Evolutionary conservation across 2,888 invertebrate genomes (phyloP).

Genomic region (Noctuana brunneofusca): DNA sequence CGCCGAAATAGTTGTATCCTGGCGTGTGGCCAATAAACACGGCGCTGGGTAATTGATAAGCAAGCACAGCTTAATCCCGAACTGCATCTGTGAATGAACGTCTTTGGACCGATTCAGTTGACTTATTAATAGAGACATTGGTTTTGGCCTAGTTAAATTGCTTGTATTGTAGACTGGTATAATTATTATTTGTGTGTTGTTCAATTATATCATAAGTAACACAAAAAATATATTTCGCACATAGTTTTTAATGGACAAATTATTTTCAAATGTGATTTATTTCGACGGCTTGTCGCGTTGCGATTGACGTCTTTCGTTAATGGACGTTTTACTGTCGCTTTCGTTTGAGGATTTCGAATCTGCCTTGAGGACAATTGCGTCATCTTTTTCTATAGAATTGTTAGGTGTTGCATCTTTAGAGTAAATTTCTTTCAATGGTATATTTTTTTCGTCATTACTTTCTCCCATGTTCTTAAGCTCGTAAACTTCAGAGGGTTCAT

Average conservation of each 20-base stretch:
- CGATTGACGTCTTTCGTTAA: slow-evolving; percentile 16
- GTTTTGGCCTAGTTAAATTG: slow-evolving; percentile 7
- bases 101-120: slow-evolving; percentile 20
- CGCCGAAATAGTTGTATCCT: slow-evolving; percentile 48
- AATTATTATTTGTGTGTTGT: neutral
- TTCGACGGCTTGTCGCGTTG: slow-evolving; percentile 12
- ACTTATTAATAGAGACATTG: slow-evolving; percentile 17
- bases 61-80: slow-evolving; percentile 37
- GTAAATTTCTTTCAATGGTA: neutral
- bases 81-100: slow-evolving; percentile 48
- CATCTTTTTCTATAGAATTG: slow-evolving; percentile 3
- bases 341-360: slow-evolving; percentile 10
- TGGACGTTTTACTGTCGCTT: slow-evolving; percentile 15
- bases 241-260: neutral
- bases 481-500: neutral
- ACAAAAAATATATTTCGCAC: neutral
- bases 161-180: slow-evolving; percentile 3
- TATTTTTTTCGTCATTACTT: neutral
- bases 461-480: neutral
- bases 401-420: neutral
- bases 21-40: slow-evolving; percentile 49
- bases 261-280: slow-evolving; percentile 10
- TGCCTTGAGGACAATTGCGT: slow-evolving; percentile 5
- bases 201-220: neutral
- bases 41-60: slow-evolving; percentile 48